phyloP scores from a whole-genome alignment of 1,140 invertebrate species.

The Bicyclus anynana region DNA sequence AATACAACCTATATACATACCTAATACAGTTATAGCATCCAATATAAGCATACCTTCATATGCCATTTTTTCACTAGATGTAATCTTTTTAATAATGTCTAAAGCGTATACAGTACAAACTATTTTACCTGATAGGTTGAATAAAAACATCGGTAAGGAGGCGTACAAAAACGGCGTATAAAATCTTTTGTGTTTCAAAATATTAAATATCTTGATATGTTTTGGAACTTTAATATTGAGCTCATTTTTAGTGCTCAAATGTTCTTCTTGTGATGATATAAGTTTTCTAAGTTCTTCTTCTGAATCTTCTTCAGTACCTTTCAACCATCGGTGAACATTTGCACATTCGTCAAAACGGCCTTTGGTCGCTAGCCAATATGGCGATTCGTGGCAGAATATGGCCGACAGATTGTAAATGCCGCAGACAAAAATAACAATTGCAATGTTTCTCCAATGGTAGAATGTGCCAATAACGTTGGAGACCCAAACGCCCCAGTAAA shows the following conservation, averaged over 20 bases:
- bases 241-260: not conserved
- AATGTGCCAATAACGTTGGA: constrained; percentile 39
- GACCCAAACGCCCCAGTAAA: constrained; percentile 36
- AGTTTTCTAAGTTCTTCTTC: constrained; percentile 23
- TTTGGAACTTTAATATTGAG: not conserved
- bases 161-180: not conserved
- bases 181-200: not conserved
- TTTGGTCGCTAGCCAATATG: constrained; percentile 33
- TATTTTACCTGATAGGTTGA: constrained; percentile 42
- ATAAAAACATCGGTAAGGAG: constrained; percentile 10
- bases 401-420: constrained; percentile 18
- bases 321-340: constrained; percentile 11
- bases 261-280: constrained; percentile 6
- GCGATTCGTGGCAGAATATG: constrained; percentile 29
- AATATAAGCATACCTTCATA: constrained; percentile 36
- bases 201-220: not conserved
- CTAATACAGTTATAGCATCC: constrained; percentile 33
- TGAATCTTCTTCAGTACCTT: constrained; percentile 13
- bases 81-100: constrained; percentile 36
- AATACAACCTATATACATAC: constrained; percentile 31
- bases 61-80: constrained; percentile 19
- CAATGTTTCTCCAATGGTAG: constrained; percentile 31
- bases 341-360: constrained; percentile 20
- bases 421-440: constrained; percentile 16
- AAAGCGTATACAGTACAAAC: constrained; percentile 36